A percentile compares a stretch with the other conserved stretches of the same genome.
phyloP scores from a whole-genome alignment of 2,888 invertebrate genomes.

The Trissolcus japonicus region DNA sequence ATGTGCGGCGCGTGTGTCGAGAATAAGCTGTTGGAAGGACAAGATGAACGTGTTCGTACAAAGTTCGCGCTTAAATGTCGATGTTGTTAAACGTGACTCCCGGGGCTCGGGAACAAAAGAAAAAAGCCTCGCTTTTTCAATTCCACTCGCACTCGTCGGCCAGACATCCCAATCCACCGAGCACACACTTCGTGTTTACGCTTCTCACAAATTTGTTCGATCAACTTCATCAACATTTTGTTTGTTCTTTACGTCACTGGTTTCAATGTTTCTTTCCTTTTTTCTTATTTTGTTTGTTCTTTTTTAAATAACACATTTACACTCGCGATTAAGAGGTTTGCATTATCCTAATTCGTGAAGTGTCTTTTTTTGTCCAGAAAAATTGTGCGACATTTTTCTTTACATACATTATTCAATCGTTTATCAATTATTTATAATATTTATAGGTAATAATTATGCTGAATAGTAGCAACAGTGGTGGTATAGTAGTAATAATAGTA shows the following conservation, averaged over 20 bases:
- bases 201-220: neutral
- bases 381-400: conserved; percentile 48
- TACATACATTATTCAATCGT: conserved; percentile 41
- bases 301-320: conserved; percentile 49
- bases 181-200: neutral
- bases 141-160: conserved; percentile 5
- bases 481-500: conserved; percentile 50
- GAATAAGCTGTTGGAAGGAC: conserved; percentile 55
- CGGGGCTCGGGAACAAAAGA: neutral
- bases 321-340: conserved; percentile 52
- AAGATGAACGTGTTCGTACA: conserved; percentile 44
- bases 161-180: neutral
- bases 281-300: conserved; percentile 1
- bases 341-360: conserved; percentile 49
- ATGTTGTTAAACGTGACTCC: conserved; percentile 19
- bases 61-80: conserved; percentile 38
- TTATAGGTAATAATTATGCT: conserved; percentile 58
- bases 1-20: conserved; percentile 51
- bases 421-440: conserved; percentile 40
- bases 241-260: neutral
- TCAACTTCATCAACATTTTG: neutral
- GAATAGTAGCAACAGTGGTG: conserved; percentile 62
- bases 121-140: conserved; percentile 11
- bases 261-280: neutral
- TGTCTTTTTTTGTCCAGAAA: conserved; percentile 28